Base-by-base conservation (phyloP, 2,113 vertebrate genomes). In the Anas platyrhynchos region DNA sequence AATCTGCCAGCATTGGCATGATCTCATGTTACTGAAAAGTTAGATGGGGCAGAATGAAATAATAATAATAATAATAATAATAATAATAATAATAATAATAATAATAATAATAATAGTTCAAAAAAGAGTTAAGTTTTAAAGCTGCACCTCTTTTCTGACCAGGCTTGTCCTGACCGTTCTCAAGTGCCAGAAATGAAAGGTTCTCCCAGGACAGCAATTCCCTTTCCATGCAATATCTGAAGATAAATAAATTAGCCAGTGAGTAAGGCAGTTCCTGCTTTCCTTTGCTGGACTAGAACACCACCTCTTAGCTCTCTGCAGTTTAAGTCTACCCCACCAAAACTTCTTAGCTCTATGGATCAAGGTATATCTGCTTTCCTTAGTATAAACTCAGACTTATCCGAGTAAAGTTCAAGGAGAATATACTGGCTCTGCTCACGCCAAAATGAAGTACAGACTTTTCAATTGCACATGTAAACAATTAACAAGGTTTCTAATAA, bases 401-500 rank as follows among this genome's bases (percentile, higher is more conserved):
- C 65, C 1, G 4, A 58, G 4, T 90, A 50, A 59, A 77, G 43
- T 67, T 71, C 63, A 84, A 79, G 63, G 43, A 88, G 54, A 94
- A 87, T 34, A 52, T 65, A 80, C 34, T 69, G 55, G 12, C 11
- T 27, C 31, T 32, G 4, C 68, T 69, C 36, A 63, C 26, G 25
- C 25, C 78, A 93, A 88, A 96, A 58, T 56, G 63, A 87, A 87
- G 89, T 7, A 43, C 14, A 34, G 34, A 41, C 23, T 75, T 88
- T 95, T 91, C 91, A 96, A 90, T 81, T 90, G 81, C 79, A 81
- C 29, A 41, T 56, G 83, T 95, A 97, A 97, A 97, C 87, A 94
- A 96, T 93, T 96, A 95, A 92, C 78, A 95, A 88, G 56, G 66
- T 92, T 94, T 96, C 74, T 86, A 91, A 89, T 95, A 94, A 93